These are phyloP conservation scores for Diplogasteroides magnus DNA, from an alignment of 1,140 invertebrate species.

Conservation along the genomic window DNA sequence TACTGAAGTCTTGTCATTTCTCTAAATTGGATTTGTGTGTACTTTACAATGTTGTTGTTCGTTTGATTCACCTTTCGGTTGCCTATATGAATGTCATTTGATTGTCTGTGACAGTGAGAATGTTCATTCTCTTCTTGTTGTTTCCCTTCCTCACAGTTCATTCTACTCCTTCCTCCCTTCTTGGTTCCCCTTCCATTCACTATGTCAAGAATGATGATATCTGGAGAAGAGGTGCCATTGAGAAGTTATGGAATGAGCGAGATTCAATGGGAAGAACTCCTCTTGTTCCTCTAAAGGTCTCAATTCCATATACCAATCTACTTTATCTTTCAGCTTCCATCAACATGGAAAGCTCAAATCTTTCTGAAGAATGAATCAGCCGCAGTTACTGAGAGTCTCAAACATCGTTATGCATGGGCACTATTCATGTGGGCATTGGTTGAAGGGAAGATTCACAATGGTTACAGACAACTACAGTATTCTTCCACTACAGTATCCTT, in stretches of 20 bases:
- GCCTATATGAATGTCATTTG: too few relatives aligned
- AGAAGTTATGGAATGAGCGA: constrained; percentile 23
- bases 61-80: too few relatives aligned
- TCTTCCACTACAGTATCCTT: too few relatives aligned
- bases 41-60: too few relatives aligned
- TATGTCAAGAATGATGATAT: background rate
- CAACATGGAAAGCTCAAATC: constrained; percentile 6
- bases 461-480: constrained; percentile 3
- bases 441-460: constrained; percentile 21
- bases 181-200: too few relatives aligned
- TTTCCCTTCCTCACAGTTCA: too few relatives aligned
- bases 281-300: constrained; percentile 3
- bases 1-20: too few relatives aligned
- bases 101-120: too few relatives aligned
- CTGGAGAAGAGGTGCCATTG: constrained; percentile 6
- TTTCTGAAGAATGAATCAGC: constrained; percentile 38
- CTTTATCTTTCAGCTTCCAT: constrained; percentile 3
- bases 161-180: too few relatives aligned
- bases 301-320: background rate
- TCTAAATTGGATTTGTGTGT: too few relatives aligned
- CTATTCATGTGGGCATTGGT: constrained; percentile 37
- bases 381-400: constrained; percentile 26
- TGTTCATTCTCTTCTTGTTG: too few relatives aligned
- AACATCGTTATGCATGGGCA: constrained; percentile 41
- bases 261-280: constrained; percentile 15